Evolutionary conservation across 2,797 vertebrate genomes (phyloP).

Genomic region (Menidia menidia): DNA sequence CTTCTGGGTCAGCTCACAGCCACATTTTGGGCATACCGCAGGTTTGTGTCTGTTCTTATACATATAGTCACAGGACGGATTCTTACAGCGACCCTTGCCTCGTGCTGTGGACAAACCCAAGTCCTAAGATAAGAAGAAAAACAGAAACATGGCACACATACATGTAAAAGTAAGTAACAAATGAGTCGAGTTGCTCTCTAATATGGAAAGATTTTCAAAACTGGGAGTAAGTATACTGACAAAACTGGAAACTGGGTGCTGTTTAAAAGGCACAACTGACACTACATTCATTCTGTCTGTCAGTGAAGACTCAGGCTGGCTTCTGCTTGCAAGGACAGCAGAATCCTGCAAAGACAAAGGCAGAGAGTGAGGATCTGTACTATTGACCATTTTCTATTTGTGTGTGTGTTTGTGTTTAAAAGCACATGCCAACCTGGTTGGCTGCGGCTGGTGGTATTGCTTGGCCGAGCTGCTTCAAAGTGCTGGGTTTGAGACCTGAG

Average conservation of each 20-base stretch:
- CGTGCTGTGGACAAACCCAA: constrained; percentile 95
- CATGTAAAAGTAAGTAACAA: neutral
- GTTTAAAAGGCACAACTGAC: constrained; percentile 81
- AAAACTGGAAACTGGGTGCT: constrained; percentile 71
- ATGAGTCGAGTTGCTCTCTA: neutral
- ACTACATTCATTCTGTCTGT: constrained; percentile 79
- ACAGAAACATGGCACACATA: neutral
- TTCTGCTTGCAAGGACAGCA: constrained; percentile 44
- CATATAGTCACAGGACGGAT: constrained; percentile 91
- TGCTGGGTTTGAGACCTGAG: constrained; percentile 92
- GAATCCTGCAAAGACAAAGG: constrained; percentile 60
- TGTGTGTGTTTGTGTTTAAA: neutral
- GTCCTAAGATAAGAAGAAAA: constrained; percentile 79
- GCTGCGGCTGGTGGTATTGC: constrained; percentile 67
- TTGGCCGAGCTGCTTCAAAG: constrained; percentile 94
- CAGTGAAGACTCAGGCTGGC: constrained; percentile 59
- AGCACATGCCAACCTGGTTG: constrained; percentile 75
- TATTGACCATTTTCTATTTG: neutral
- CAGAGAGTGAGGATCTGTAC: constrained; percentile 4
- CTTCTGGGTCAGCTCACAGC: constrained; percentile 90
- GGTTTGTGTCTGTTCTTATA: constrained; percentile 99
- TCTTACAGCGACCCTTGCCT: constrained; percentile 95
- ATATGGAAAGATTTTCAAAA: neutral
- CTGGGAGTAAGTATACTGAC: constrained; percentile 63
- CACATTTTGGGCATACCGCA: constrained; percentile 91